Evolutionary conservation across 2,888 invertebrate species (phyloP), one percentile per base, ranked within the genome.

Genomic region (Incurvaria masculella): DNA sequence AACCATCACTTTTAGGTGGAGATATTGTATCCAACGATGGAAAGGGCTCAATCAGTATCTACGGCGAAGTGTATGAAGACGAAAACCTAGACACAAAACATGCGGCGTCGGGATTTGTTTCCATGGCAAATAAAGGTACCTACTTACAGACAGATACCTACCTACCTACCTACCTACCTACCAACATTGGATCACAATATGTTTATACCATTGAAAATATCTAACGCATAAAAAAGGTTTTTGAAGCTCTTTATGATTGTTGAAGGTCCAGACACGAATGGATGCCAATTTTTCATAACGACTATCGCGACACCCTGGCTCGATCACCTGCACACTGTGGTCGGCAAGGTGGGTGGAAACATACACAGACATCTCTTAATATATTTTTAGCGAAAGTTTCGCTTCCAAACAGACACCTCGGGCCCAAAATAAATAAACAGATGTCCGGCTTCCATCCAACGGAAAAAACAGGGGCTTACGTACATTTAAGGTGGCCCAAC

Each of bases 201-300:
- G n/a, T n/a, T n/a, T n/a, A n/a, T n/a, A n/a, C n/a, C n/a, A n/a
- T n/a, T n/a, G n/a, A n/a, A n/a, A n/a, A n/a, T n/a, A n/a, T n/a
- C n/a, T n/a, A n/a, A n/a, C n/a, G n/a, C n/a, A n/a, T n/a, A n/a
- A n/a, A n/a, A n/a, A n/a, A n/a, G n/a, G n/a, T n/a, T n/a, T n/a
- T n/a, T n/a, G n/a, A n/a, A n/a, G n/a, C n/a, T n/a, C n/a, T n/a
- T n/a, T n/a, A n/a, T n/a, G n/a, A n/a, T 21, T 49, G 20, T 21
- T 18, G 38, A 59, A 87, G 90, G 89, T 19, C 85, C 85, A 48
- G 81, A 96, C 62, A 91, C 94, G n/a, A 97, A 97, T 71, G 94
- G 95, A 4, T 95, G 94, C 57, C 97, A 97, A 69, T 97, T 97
- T 71, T 89, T 96, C 66, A 91, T 97, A 59, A 94, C 94, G n/a